Evolutionary conservation across 2,797 vertebrate genomes (phyloP), one percentile per base, ranked within the genome.

Genomic region (Micrastur ruficollis): DNA sequence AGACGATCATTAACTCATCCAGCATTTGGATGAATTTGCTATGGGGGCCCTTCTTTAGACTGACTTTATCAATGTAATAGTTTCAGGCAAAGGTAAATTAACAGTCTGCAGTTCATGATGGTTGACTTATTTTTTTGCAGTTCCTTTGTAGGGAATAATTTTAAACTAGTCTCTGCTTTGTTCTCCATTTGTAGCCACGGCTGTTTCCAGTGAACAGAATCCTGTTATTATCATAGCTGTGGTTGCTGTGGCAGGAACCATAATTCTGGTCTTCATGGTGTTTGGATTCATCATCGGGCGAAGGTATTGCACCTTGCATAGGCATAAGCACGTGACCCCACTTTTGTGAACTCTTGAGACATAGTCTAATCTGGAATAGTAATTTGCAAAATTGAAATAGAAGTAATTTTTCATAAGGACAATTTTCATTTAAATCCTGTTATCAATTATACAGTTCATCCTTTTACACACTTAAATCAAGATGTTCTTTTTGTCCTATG

Each of bases 281-380:
- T 99, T 99, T 91, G 99, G 99, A 97, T 99, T 99, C 98, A 99
- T 99, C 98, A 99, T 99, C 16, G 99, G 99, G 98, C 98, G 99
- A 99, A 99, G 99, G 99, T 99, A 99, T 52, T 92, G 61, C 20
- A 81, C 26, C 52, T 85, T 84, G 58, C 19, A 12, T 38, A 40
- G 17, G 20, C 93, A 87, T 98, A 98, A 96, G 96, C 94, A 53
- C 78, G 26, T 83, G 62, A 40, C 36, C 55, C 49, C 40, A n/a
- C 49, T 72, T 52, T 6, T 78, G 25, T 40, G 81, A 78, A 31
- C 27, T 95, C 63, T 59, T 94, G 31, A 82, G 38, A 63, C 15
- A 6, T 1, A 74, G 31, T 59, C 3, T 6, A 61, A 68, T 55
- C 31, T 79, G 44, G 19, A 31, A 52, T 70, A 53, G 53, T 66